Evolutionary conservation across 2,888 invertebrate genomes (phyloP), one percentile per base, ranked within the genome.

Genomic region (Apotomis capreana): DNA sequence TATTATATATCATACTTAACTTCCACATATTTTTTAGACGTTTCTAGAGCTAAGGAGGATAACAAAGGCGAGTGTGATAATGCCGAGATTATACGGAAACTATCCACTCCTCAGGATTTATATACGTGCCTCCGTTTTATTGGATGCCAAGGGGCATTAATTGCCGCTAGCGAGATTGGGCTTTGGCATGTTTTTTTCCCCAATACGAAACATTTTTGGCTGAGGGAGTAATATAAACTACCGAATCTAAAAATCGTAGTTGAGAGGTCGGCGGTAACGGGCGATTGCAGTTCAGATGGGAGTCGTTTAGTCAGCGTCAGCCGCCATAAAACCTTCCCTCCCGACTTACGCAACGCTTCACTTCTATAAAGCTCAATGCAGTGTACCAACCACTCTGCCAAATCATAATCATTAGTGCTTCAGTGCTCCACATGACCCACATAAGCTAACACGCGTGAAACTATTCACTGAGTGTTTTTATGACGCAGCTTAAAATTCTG

Each of bases 221-320:
- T 15, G 15, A 52, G 51, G 12, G 37, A 40, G 51, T 59, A 58
- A 76, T 76, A 77, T 77, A 54, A 70, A 71, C 62, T 75, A 75
- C 75, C 69, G 76, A 76, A 74, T 74, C 74, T 75, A 78, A 72
- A 79, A 77, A 73, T 78, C 77, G 64, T 70, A 75, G 79, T 79
- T 78, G 76, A 77, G 74, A 71, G 75, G 74, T 75, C 62, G 73
- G 61, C 64, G 74, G 74, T 73, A 73, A 71, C 73, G 69, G 75
- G 69, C 71, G 68, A 78, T 76, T 72, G 72, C 74, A 63, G 74
- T 74, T 69, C 63, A 63, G 74, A 64, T 68, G 58, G 62, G 67
- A 67, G 62, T 59, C 62, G 57, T 70, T 70, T 69, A 61, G 74
- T 69, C 64, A 73, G 69, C 73, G 73, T 70, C 57, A 68, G 71